phyloP scores from a whole-genome alignment of 2,113 vertebrate genomes.

The Micronycteris hirsuta region DNA sequence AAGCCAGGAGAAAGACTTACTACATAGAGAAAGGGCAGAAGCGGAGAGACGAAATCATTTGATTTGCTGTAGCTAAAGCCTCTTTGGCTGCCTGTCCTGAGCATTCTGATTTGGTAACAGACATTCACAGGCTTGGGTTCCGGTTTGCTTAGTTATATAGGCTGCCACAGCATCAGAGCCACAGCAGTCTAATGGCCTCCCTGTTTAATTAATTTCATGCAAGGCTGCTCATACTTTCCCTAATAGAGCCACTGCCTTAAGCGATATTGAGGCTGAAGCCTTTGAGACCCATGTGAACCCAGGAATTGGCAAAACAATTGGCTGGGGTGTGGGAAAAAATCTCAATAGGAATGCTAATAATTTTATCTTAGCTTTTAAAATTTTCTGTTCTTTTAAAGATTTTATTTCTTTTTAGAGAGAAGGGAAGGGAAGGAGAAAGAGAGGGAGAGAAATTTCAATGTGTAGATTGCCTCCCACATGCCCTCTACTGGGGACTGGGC shows the following conservation, averaged over 20 bases:
- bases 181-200: background rate
- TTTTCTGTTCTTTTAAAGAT: background rate
- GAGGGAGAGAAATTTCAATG: no score
- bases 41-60: no score
- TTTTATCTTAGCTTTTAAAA: background rate
- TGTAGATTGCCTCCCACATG: no score
- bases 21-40: no score
- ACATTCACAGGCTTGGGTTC: background rate
- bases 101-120: background rate
- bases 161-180: background rate
- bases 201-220: background rate
- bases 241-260: background rate
- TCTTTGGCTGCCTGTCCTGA: background rate
- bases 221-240: background rate
- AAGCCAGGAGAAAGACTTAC: background rate
- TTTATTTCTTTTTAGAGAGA: no score
- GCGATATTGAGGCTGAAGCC: background rate
- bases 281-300: background rate
- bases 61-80: no score
- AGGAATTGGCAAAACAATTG: background rate
- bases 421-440: no score
- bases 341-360: no score
- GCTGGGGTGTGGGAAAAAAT: background rate
- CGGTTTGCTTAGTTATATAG: background rate
- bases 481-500: no score